Evolutionary conservation across 2,888 invertebrate species (phyloP), one percentile per base, ranked within the genome.

Genomic region (Pterostichus madidus): DNA sequence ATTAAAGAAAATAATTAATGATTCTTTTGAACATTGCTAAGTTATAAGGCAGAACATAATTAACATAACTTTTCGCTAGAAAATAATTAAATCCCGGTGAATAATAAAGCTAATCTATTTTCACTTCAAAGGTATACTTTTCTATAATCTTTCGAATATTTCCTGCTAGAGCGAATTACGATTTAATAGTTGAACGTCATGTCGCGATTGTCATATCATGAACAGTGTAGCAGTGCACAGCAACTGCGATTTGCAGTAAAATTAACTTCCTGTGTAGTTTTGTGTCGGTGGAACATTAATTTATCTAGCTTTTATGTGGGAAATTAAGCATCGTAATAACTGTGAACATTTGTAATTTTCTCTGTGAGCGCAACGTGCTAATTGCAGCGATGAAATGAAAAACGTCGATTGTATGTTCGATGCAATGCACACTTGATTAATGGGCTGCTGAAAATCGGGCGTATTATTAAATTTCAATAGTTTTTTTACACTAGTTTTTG

Each of bases 301-400:
- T 39, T 39, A 71, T 71, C 44, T 39, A 17, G 44, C 68, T 71
- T 68, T 71, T 46, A 71, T 71, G 68, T 71, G 68, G 68, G 17
- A 71, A 71, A 71, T 71, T 71, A 71, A 71, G 68, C 68, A 71
- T 71, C 68, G 68, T 71, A 71, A 71, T 71, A 71, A 71, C 68
- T 44, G 44, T 71, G 68, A 71, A 71, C 68, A 71, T 71, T 71
- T 71, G 68, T 71, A 71, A 71, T 71, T 71, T 71, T 71, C 68
- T 44, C 15, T 44, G 44, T 44, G 68, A 44, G 44, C 68, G 56
- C 11, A 44, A 8, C 39, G 46, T 17, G 39, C 68, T 71, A 71
- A 71, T 71, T 71, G 68, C 68, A 46, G 44, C 68, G 68, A 71
- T 71, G 39, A 71, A 71, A 71, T 71, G 68, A 71, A 71, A 71